phyloP scores from a whole-genome alignment of 2,113 vertebrate genomes.

The Otus sunia region DNA sequence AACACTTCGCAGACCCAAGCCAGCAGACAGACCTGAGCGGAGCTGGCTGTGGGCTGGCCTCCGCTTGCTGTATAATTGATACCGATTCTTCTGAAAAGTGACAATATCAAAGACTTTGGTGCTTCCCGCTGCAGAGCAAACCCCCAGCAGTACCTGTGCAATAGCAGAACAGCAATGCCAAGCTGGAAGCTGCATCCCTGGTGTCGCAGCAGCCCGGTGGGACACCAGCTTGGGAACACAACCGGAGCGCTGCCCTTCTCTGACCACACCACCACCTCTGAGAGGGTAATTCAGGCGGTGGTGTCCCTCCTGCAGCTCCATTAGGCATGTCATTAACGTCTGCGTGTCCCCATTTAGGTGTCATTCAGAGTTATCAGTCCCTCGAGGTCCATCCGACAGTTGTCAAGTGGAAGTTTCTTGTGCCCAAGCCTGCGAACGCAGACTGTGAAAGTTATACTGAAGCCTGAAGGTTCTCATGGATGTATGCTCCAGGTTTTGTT shows the following conservation, averaged over 20 bases:
- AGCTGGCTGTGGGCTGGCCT: not conserved
- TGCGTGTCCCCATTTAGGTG: not conserved
- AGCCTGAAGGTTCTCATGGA: not conserved
- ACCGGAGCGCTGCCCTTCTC: not conserved
- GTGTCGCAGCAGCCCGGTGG: not conserved
- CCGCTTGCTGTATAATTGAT: accelerated
- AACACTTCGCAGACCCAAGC: not conserved
- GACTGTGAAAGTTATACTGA: not conserved
- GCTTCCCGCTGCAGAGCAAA: not conserved
- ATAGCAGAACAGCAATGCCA: not conserved
- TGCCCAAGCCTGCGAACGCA: not conserved
- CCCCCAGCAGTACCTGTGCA: accelerated
- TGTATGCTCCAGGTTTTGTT: not conserved
- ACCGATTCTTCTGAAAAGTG: not conserved
- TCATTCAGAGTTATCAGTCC: not conserved
- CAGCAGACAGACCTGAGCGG: not conserved
- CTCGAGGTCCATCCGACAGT: not conserved
- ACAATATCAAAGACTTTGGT: not conserved
- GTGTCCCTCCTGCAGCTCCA: not conserved
- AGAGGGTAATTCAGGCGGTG: not conserved
- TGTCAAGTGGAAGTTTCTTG: not conserved
- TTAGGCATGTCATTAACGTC: accelerated
- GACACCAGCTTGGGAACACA: not conserved
- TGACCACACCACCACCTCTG: accelerated
- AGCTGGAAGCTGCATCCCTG: not conserved